These are phyloP conservation scores for Drepana arcuata DNA, from an alignment of 1,140 invertebrate species.

Conservation along the genomic window DNA sequence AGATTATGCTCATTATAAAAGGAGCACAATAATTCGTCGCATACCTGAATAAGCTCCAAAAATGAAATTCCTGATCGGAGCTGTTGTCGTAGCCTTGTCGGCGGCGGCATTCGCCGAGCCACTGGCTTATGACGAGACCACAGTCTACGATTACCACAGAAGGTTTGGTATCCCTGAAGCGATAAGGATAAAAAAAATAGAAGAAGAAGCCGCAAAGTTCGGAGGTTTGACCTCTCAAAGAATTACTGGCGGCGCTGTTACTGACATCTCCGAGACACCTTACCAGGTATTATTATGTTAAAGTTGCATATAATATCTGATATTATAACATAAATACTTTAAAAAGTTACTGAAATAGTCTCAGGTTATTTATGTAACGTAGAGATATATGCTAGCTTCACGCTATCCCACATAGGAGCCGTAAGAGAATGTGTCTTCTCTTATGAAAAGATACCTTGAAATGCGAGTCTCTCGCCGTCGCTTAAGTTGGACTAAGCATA, in stretches of 20 bases:
- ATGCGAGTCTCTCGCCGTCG: too few species aligned
- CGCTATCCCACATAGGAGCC: too few species aligned
- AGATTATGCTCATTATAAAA: too few species aligned
- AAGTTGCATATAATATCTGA: background rate
- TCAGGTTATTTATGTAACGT: too few species aligned
- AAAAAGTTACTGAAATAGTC: too few species aligned
- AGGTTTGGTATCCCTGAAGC: constrained; percentile 27
- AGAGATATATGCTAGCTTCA: too few species aligned
- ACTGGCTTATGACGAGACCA: constrained; percentile 5
- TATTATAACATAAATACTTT: too few species aligned
- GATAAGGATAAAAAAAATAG: constrained; percentile 17
- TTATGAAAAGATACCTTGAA: too few species aligned
- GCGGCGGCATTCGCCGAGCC: constrained; percentile 4
- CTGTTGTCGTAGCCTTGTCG: background rate
- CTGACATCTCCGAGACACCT: constrained; percentile 26
- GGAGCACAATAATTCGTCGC: too few species aligned
- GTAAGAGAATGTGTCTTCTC: too few species aligned
- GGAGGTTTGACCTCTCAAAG: constrained; percentile 6
- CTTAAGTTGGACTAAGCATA: too few species aligned
- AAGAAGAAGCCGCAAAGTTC: constrained; percentile 10
- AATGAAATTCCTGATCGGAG: constrained; percentile 1
- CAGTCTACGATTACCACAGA: constrained; percentile 19
- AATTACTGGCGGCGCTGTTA: constrained; percentile 26
- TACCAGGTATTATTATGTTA: constrained; percentile 35
- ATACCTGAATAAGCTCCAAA: background rate